Evolutionary conservation across 2,113 vertebrate species (phyloP), one percentile per base, ranked within the genome.

Genomic region (Stictonetta naevosa): DNA sequence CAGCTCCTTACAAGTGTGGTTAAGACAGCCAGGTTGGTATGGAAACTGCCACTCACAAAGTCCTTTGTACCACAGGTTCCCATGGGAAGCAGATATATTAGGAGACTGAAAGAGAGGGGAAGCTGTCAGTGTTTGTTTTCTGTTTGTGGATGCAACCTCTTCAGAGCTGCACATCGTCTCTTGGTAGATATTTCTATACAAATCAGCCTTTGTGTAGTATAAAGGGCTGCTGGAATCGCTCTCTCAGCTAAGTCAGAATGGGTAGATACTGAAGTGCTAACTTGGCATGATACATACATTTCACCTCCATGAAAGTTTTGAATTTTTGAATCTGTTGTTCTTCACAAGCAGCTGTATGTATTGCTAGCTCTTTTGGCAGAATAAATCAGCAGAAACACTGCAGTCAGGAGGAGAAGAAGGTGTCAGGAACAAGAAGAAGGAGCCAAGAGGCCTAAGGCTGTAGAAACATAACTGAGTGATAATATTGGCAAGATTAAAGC

Each of bases 21-120:
- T 82, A 84, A 78, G 60, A 78, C 68, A 90, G 44, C n/a, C 50
- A 77, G 68, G 73, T 66, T 94, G 62, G 48, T 82, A 76, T 84
- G 77, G 86, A 95, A 97, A 83, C 34, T 90, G 63, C 63, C 71
- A 29, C 26, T 95, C 58, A 66, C 40, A 68, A 67, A 68, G 42
- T 16, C 22, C 19, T 85, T 87, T 29, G 21, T 68, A n/a, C 8
- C 0, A 0, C 62, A 68, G 86, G 69, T 86, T 75, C 23, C 28
- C 56, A 56, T 22, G 68, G 34, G 52, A 88, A 90, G 26, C 5
- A 71, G 6, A 40, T 22, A 33, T 20, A 34, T n/a, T 48, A 73
- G 50, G 60, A 91, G 22, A 66, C 22, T 50, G 28, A 56, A 87
- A 80, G 60, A 75, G 71, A 38, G 8, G 40, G 17, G 64, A 67